These are phyloP conservation scores for Apodemia duryi DNA, from an alignment of 2,888 invertebrate species.

Conservation along the genomic window DNA sequence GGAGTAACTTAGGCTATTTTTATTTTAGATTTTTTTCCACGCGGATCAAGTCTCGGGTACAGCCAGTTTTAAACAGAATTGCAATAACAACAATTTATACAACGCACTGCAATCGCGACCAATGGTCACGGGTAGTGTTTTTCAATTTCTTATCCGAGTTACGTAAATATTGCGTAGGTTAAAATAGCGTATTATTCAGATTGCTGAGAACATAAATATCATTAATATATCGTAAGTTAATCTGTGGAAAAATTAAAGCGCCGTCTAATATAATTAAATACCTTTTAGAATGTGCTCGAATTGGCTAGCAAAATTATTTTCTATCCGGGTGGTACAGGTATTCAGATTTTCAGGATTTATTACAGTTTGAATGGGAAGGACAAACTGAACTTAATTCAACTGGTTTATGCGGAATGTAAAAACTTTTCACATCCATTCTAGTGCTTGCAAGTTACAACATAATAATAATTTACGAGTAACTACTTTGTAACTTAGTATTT, in stretches of 20 bases:
- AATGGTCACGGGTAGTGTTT: too few relatives aligned
- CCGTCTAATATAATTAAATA: conserved; percentile 35
- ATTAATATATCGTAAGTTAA: conserved; percentile 23
- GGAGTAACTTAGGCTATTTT: too few relatives aligned
- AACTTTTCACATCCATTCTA: conserved; percentile 30
- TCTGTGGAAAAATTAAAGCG: conserved; percentile 30
- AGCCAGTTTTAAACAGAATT: too few relatives aligned
- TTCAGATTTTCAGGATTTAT: conserved; percentile 45
- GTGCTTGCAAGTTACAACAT: conserved; percentile 11
- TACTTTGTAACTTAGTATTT: background rate
- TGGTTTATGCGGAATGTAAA: conserved; percentile 29
- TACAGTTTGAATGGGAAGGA: conserved; percentile 40
- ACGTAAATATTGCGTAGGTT: too few relatives aligned
- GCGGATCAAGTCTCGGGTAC: too few relatives aligned
- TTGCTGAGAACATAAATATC: background rate
- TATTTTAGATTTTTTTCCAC: too few relatives aligned
- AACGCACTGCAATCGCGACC: too few relatives aligned
- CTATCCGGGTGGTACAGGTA: conserved; percentile 38
- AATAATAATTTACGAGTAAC: background rate
- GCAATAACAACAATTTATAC: too few relatives aligned
- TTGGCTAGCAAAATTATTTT: conserved; percentile 38
- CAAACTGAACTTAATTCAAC: conserved; percentile 33
- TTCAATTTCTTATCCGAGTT: too few relatives aligned
- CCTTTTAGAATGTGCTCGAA: conserved; percentile 31
- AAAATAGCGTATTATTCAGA: too few relatives aligned